Percentiles rank a stretch among this genome's conserved stretches.
Conservation (phyloP, 2,113 vertebrate species). For the Odocoileus virginianus region DNA sequence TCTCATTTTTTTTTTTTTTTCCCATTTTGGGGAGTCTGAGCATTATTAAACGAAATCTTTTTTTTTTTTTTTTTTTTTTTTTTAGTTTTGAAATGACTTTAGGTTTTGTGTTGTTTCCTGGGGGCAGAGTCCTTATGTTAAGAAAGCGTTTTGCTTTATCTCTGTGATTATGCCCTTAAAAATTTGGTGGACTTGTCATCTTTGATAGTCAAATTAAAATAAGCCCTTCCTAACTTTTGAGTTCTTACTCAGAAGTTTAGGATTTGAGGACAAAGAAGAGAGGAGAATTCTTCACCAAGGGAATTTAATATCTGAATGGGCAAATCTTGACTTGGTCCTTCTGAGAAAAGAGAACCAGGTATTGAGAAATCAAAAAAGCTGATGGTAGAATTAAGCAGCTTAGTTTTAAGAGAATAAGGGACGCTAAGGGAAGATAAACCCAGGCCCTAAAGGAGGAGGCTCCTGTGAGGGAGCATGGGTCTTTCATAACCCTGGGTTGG, state of each 20-base stretch:
- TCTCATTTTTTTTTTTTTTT: neutral
- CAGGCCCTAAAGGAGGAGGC: neutral
- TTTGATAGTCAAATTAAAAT: neutral
- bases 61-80: neutral
- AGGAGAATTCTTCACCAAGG: neutral
- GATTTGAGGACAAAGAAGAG: conserved; percentile 17
- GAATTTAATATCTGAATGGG: neutral
- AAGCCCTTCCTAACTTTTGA: neutral
- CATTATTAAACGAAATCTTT: neutral
- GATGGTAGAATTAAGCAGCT: neutral
- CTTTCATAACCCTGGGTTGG: neutral
- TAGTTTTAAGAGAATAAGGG: neutral
- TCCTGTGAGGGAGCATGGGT: neutral
- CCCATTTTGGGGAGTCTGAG: neutral
- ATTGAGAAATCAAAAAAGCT: neutral
- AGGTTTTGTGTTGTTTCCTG: neutral
- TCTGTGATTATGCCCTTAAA: neutral
- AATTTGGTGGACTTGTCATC: neutral
- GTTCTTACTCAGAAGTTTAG: neutral
- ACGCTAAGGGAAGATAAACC: neutral
- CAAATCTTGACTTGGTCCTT: conserved; percentile 29
- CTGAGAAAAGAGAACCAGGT: neutral
- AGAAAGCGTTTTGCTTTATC: conserved; percentile 6
- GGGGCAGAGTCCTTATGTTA: neutral
- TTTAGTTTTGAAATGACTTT: neutral